phyloP scores from a whole-genome alignment of 1,140 invertebrate genomes.

The Diorhabda sublineata region DNA sequence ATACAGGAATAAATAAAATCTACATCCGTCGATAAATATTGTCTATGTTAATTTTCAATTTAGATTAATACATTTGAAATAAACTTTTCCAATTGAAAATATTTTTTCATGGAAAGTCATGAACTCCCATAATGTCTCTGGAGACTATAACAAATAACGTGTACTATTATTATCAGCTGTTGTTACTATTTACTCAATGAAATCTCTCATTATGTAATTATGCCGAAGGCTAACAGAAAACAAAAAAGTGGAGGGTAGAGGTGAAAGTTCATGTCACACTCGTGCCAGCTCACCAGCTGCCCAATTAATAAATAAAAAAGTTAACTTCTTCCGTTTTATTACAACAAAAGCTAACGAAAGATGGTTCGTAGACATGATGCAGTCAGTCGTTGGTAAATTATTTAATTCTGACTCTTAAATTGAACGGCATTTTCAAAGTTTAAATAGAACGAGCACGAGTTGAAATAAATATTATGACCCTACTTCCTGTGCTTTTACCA shows the following conservation, averaged over 20 bases:
- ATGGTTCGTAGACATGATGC: conserved; percentile 16
- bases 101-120: no score
- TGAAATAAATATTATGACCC: conserved; percentile 42
- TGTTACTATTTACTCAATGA: background rate
- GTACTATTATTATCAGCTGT: background rate
- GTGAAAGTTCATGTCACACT: conserved; percentile 13
- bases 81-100: no score
- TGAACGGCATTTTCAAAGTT: conserved; percentile 41
- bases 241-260: background rate
- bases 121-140: no score
- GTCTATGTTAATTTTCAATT: no score
- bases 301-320: conserved; percentile 4
- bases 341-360: conserved; percentile 14
- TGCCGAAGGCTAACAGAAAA: background rate
- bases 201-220: background rate
- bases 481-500: conserved; percentile 36
- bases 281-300: conserved; percentile 14
- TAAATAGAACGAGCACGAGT: conserved; percentile 40
- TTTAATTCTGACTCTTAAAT: conserved; percentile 38
- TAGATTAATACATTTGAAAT: no score
- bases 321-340: conserved; percentile 6
- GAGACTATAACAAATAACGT: no score
- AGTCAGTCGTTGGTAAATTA: conserved; percentile 33
- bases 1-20: no score
- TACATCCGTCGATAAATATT: no score